phyloP scores from a whole-genome alignment of 2,888 invertebrate genomes.

The Drosophila planitibia region DNA sequence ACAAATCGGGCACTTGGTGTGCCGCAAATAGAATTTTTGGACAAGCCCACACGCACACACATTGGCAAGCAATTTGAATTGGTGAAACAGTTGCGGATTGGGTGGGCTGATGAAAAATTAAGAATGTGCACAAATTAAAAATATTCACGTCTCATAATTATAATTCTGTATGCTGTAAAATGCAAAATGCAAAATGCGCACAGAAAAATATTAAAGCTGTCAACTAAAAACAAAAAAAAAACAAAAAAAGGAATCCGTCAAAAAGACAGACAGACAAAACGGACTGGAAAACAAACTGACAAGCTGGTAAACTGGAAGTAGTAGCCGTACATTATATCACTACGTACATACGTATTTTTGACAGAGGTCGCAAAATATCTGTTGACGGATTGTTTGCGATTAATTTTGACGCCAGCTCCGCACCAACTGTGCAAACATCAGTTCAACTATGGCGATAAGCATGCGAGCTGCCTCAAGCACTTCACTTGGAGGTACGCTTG shows the following conservation, averaged over 20 bases:
- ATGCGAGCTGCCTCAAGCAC: conserved; percentile 8
- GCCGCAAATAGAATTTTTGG: conserved; percentile 57
- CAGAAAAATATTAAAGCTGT: conserved; percentile 50
- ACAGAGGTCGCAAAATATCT: conserved; percentile 24
- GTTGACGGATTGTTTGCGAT: conserved; percentile 44
- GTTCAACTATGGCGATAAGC: conserved; percentile 22
- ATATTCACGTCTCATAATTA: conserved; percentile 66
- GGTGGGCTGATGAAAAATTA: conserved; percentile 15
- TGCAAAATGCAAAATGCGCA: conserved; percentile 66
- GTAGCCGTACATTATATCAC: conserved; percentile 22
- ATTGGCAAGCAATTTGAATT: conserved; percentile 9
- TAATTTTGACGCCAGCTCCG: conserved; percentile 38
- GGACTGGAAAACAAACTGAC: conserved; percentile 11
- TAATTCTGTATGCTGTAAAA: conserved; percentile 58
- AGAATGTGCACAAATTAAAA: conserved; percentile 61
- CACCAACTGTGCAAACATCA: conserved; percentile 53
- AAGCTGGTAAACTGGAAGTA: conserved; percentile 13
- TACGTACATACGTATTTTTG: background rate
- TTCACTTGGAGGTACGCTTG: background rate
- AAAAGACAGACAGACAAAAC: conserved; percentile 3
- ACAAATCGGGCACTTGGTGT: conserved; percentile 34
- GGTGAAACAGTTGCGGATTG: conserved; percentile 4
- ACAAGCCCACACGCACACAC: conserved; percentile 32
- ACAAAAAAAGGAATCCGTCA: conserved; percentile 4
- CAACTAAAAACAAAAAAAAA: conserved; percentile 15